A percentile compares a stretch with the other conserved stretches of the same genome.
Conservation (phyloP, 2,113 vertebrate genomes). For the Cheirogaleus medius region DNA sequence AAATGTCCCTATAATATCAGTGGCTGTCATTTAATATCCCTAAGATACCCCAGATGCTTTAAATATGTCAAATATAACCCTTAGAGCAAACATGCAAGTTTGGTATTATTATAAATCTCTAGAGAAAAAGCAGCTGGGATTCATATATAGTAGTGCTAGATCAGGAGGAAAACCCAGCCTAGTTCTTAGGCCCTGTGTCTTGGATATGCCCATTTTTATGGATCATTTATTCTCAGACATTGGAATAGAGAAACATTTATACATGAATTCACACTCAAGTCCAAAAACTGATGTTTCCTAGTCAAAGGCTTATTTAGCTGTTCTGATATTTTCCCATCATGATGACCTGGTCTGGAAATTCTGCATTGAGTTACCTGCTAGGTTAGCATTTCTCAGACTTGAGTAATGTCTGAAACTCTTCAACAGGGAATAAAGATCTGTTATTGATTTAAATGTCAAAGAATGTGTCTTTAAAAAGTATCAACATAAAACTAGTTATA, state of each 20-base stretch:
- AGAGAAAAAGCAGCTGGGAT: neutral
- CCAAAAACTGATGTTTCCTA: neutral
- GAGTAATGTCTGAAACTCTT: neutral
- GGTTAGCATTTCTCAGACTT: neutral
- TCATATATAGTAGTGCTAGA: neutral
- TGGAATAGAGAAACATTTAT: neutral
- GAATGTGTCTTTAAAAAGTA: neutral
- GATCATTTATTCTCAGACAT: neutral
- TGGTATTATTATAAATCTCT: neutral
- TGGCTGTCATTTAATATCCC: constrained; percentile 27
- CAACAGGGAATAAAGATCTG: neutral
- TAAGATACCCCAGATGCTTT: constrained; percentile 52
- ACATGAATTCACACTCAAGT: neutral
- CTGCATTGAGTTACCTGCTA: neutral
- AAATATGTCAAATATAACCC: constrained; percentile 51
- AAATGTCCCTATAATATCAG: constrained; percentile 43
- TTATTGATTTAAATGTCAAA: constrained; percentile 16
- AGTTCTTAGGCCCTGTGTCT: neutral
- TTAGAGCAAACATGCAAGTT: neutral
- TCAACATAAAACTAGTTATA: neutral
- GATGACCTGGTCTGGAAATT: neutral
- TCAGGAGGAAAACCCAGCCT: neutral
- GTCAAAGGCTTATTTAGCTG: neutral
- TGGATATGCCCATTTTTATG: neutral
- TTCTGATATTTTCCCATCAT: neutral